A percentile compares a stretch with the other conserved stretches of the same genome.
Conservation (phyloP, 2,113 vertebrate genomes). For the Myanophis thanlyinensis region DNA sequence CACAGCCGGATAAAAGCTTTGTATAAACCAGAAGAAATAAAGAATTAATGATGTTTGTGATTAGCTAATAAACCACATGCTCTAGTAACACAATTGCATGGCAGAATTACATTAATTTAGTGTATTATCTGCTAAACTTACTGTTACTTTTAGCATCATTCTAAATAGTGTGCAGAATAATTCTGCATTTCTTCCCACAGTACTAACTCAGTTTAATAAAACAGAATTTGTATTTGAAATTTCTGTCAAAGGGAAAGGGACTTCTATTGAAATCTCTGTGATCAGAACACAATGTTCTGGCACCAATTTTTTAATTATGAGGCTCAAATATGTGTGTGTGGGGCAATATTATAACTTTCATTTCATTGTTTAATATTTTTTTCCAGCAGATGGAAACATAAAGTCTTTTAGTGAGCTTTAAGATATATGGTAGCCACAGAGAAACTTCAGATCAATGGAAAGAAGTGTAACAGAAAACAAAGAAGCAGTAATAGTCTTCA, state of each 20-base stretch:
- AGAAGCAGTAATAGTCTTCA: background rate
- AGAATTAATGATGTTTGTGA: background rate
- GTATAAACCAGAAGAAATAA: background rate
- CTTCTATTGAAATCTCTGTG: background rate
- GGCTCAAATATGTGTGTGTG: background rate
- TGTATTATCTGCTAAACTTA: background rate
- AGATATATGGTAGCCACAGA: background rate
- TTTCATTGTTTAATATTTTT: background rate
- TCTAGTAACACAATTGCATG: background rate
- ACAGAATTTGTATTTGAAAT: background rate
- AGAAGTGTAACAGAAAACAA: background rate
- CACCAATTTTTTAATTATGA: background rate
- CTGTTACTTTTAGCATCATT: background rate
- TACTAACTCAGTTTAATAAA: background rate
- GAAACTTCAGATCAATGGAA: background rate
- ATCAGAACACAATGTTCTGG: background rate
- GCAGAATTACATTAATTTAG: background rate
- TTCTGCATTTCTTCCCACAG: background rate
- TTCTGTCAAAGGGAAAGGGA: background rate
- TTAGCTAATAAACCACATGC: background rate
- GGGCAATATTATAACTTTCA: background rate
- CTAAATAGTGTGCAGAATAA: background rate
- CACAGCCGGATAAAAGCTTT: background rate
- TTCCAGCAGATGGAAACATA: background rate
- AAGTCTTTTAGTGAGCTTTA: background rate